These are phyloP conservation scores for Drosophila miranda DNA, from an alignment of 1,140 invertebrate genomes.

Conservation along the genomic window DNA sequence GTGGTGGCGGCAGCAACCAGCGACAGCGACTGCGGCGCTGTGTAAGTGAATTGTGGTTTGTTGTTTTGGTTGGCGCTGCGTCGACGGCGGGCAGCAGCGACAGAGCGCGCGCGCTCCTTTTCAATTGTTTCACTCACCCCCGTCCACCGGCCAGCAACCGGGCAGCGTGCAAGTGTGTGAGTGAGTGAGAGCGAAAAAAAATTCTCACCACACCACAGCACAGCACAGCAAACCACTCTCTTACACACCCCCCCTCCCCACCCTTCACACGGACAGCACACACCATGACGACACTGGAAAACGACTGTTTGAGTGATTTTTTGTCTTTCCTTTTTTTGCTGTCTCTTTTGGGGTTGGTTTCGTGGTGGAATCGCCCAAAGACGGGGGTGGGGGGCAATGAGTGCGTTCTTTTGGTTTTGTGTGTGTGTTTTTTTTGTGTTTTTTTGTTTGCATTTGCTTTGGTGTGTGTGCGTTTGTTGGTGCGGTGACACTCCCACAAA, in stretches of 20 bases:
- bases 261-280: too few relatives aligned
- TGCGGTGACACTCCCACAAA: conserved; percentile 51
- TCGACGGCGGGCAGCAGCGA: not conserved
- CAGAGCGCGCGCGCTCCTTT: conserved; percentile 1
- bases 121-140: not conserved
- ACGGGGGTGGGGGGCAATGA: conserved; percentile 24
- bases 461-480: conserved; percentile 1
- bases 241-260: too few relatives aligned
- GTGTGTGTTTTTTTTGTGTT: not conserved
- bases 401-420: conserved; percentile 20
- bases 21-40: conserved; percentile 27
- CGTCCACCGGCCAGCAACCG: conserved; percentile 10
- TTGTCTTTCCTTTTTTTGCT: conserved; percentile 26
- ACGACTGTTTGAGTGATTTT: conserved; percentile 56
- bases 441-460: conserved; percentile 10
- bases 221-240: conserved; percentile 35
- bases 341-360: conserved; percentile 24
- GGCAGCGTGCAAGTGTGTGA: not conserved
- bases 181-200: conserved; percentile 41
- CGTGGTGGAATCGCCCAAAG: conserved; percentile 16
- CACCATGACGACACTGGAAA: conserved; percentile 32
- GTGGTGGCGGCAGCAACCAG: conserved; percentile 1
- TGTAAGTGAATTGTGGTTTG: conserved; percentile 82
- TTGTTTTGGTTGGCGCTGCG: conserved; percentile 76
- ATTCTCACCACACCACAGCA: conserved; percentile 41